These are phyloP conservation scores for Eumacrocentrus americanus DNA, from an alignment of 2,888 invertebrate species.

Conservation along the genomic window DNA sequence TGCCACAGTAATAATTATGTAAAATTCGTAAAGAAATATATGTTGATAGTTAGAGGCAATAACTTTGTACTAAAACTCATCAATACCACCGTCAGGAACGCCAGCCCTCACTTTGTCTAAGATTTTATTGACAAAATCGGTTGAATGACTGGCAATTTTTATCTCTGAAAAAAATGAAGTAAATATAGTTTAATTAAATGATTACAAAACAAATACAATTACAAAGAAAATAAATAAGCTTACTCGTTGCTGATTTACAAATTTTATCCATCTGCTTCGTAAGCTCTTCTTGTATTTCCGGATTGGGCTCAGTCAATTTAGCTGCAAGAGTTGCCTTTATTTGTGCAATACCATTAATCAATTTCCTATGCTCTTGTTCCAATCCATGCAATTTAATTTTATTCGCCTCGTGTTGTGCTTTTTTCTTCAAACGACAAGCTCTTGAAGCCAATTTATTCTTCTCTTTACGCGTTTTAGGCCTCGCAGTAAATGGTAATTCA, in stretches of 20 bases:
- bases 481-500: conserved; percentile 86
- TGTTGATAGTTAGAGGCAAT: conserved; percentile 15
- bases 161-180: conserved; percentile 68
- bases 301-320: conserved; percentile 68
- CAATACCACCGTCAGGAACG: conserved; percentile 77
- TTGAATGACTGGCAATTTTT: conserved; percentile 88
- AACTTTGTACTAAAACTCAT: conserved; percentile 67
- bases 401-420: conserved; percentile 98
- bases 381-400: conserved; percentile 94
- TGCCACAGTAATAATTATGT: neutral
- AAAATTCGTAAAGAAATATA: conserved; percentile 14
- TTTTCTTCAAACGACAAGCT: conserved; percentile 96
- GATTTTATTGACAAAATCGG: conserved; percentile 92
- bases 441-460: conserved; percentile 97
- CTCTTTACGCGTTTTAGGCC: conserved; percentile 94
- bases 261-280: conserved; percentile 75
- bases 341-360: conserved; percentile 78
- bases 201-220: neutral
- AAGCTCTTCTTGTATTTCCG: conserved; percentile 69
- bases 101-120: conserved; percentile 86
- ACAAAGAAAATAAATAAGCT: conserved; percentile 54
- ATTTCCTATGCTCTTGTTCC: conserved; percentile 88
- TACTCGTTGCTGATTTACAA: conserved; percentile 74
- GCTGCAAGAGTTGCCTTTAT: conserved; percentile 76
- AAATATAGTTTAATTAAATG: conserved; percentile 11